phyloP scores from a whole-genome alignment of 2,113 vertebrate species.

The Oceanodroma tethys region DNA sequence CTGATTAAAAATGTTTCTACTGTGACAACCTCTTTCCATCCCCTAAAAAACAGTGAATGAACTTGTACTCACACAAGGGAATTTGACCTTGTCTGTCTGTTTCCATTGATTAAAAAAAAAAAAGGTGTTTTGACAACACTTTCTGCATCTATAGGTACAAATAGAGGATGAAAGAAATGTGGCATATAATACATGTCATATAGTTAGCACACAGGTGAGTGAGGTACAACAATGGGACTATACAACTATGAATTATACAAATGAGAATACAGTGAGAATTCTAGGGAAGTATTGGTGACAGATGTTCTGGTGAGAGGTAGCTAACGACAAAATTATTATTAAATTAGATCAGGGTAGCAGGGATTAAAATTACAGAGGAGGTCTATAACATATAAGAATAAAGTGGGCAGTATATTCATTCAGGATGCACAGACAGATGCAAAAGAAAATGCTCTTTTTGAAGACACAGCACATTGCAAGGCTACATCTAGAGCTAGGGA shows the following conservation, averaged over 20 bases:
- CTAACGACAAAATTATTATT: background rate
- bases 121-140: background rate
- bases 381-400: background rate
- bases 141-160: background rate
- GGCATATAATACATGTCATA: background rate
- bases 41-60: background rate
- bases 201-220: background rate
- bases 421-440: background rate
- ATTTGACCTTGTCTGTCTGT: background rate
- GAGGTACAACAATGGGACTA: rapidly evolving
- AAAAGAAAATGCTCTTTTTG: background rate
- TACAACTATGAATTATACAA: background rate
- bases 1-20: background rate
- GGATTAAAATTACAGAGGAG: background rate
- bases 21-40: background rate
- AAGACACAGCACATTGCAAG: rapidly evolving
- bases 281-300: background rate
- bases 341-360: background rate
- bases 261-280: background rate
- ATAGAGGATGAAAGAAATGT: background rate
- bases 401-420: background rate
- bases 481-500: background rate
- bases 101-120: background rate
- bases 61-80: background rate
- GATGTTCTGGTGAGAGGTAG: background rate